A percentile compares a stretch with the other conserved stretches of the same genome.
phyloP scores from a whole-genome alignment of 2,113 vertebrate species.

The Heterochromis multidens region DNA sequence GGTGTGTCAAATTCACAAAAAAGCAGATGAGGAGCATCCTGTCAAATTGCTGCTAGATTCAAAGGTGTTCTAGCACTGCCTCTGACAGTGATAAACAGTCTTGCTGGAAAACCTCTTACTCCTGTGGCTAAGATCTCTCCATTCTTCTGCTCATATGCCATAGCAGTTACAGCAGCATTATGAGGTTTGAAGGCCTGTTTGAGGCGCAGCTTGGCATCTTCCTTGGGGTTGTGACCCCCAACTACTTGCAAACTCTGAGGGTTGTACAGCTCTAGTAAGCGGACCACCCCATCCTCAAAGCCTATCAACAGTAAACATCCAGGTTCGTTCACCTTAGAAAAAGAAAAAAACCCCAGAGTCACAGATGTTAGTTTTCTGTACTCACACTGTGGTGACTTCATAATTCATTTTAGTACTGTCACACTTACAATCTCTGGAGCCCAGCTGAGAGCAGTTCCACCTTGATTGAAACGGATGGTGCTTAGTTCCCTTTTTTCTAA shows the following conservation, averaged over 20 bases:
- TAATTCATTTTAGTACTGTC: neutral
- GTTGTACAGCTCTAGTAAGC: constrained; percentile 86
- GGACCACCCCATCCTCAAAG: constrained; percentile 90
- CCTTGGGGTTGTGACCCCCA: neutral
- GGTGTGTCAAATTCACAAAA: too few relatives aligned
- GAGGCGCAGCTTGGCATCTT: constrained; percentile 72
- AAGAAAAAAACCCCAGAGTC: constrained; percentile 3
- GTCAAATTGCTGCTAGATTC: too few relatives aligned
- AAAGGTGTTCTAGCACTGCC: too few relatives aligned
- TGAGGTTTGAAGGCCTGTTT: constrained; percentile 91
- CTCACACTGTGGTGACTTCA: too few relatives aligned
- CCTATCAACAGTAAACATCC: constrained; percentile 82
- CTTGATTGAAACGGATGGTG: constrained; percentile 81
- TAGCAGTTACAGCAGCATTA: constrained; percentile 79
- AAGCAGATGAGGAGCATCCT: too few relatives aligned
- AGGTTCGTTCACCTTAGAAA: constrained; percentile 72
- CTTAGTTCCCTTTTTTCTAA: constrained; percentile 76
- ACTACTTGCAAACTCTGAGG: constrained; percentile 62
- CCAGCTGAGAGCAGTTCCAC: constrained; percentile 87
- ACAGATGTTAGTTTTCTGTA: neutral
- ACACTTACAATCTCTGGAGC: constrained; percentile 80
- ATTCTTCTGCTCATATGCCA: constrained; percentile 78
- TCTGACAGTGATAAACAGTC: too few relatives aligned
- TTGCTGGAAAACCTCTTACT: constrained; percentile 62
- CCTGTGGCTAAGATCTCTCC: constrained; percentile 86